Base-by-base conservation (phyloP, 2,797 vertebrate genomes). In the Steatocranus sp. region DNA sequence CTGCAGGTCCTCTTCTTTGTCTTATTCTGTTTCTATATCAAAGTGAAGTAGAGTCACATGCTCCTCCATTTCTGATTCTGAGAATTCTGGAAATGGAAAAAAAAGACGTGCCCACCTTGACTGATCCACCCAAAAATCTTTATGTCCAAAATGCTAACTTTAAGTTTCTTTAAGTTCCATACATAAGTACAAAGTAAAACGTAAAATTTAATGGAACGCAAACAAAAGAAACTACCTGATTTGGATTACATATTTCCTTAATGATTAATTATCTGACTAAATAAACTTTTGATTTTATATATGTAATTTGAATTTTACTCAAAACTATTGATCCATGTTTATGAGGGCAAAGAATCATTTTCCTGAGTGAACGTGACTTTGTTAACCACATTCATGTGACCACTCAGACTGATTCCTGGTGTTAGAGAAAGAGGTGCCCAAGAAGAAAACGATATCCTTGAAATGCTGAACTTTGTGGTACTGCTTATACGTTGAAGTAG, bases 71-170 rank as follows among this genome's bases (percentile, higher is more conserved):
- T 38, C n/a, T 23, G 34, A 54, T 54, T 54, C 25, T 17, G 25
- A 54, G 53, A 54, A 54, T 54, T 54, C 8, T 56, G 53, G 53
- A 56, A 56, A 6, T 54, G 14, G 12, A 15, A 3, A 3, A 9
- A 54, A 15, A 53, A 54, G 53, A 0, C 0, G 25, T 56, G 14
- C 53, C 25, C 25, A 56, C 53, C 0, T 17, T 30, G 53, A 56
- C 25, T 56, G 8, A 66, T 23, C 18, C 32, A 14, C 27, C 54
- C 54, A 58, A n/a, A 58, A 58, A 32, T 34, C 6, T 58, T 58
- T 58, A 32, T 18, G 17, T 18, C 9, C 27, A 11, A 0, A 58
- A 58, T 18, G 54, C 27, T 58, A 58, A 32, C 1, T 32, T 2
- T 58, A n/a, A 34, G 27, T 58, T 18, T 18, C 54, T 58, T 58